Evolutionary conservation across 1,140 invertebrate genomes (phyloP), one percentile per base, ranked within the genome.

Genomic region (Eufriesea mexicana): DNA sequence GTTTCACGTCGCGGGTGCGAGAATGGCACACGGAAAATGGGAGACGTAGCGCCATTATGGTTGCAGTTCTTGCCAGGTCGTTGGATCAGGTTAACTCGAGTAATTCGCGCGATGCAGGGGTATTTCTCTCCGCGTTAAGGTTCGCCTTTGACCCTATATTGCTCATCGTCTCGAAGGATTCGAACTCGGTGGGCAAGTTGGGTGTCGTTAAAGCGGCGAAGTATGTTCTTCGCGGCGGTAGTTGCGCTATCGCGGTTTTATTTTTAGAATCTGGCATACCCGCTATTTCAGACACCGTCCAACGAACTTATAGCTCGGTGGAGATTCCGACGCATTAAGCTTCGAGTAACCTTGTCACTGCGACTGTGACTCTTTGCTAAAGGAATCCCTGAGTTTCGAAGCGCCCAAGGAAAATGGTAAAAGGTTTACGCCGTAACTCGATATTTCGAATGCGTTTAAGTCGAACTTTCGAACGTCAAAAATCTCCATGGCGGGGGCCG

Each of bases 401-500:
- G 10, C 49, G 5, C 12, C 18, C 10, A 42, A 42, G 12, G 18
- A 54, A 35, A 10, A 2, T 20, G 54, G 49, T 35, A 35, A 54
- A n/a, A 73, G 71, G 71, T 57, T 73, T 51, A 28, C n/a, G n/a
- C 23, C 12, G 45, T 51, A 71, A 25, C 45, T 42, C 20, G 54
- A 0, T n/a, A 18, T 55, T 73, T 73, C 55, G 23, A 35, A 42
- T 73, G 35, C 54, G 16, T 42, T 57, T n/a, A 45, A 57, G 14
- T 45, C 23, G 35, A 73, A 73, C 51, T 73, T 57, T n/a, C 18
- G 18, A 0, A n/a, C 51, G 71, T 73, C 71, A 73, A 73, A 73
- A 73, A 73, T 73, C 18, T 35, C 2, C 2, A 7, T 16, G 20
- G 70, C 20, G 14, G 67, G 23, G 47, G 14, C 12, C 10, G 5